A percentile compares a stretch with the other conserved stretches of the same genome.
Conservation (phyloP, 1,140 invertebrate species). For the Polypedilum vanderplanki region DNA sequence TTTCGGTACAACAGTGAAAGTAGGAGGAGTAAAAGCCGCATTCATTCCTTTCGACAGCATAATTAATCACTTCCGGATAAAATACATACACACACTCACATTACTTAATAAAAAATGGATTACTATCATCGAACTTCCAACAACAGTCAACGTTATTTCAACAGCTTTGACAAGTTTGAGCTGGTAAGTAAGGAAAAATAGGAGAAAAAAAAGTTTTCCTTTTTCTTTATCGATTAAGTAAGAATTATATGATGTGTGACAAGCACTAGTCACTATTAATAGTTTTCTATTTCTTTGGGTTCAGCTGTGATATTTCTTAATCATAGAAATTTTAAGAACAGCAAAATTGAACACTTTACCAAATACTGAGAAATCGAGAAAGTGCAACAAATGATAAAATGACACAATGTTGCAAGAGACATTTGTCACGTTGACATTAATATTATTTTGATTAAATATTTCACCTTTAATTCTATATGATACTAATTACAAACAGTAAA, state of each 20-base stretch:
- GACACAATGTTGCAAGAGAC: no score
- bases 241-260: neutral
- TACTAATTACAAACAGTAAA: no score
- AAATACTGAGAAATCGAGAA: no score
- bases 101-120: slow-evolving; percentile 13
- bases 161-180: slow-evolving; percentile 17
- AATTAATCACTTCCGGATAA: neutral
- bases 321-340: no score
- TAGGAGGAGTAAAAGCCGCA: neutral
- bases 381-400: no score
- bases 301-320: no score
- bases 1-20: neutral
- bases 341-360: no score
- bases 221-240: neutral
- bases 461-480: no score
- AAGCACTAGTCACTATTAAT: neutral
- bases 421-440: no score
- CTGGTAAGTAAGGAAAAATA: neutral
- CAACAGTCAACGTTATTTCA: slow-evolving; percentile 6
- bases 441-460: no score
- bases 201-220: neutral
- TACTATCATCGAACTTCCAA: slow-evolving; percentile 6
- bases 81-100: neutral
- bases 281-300: no score
- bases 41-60: slow-evolving; percentile 10